These are phyloP conservation scores for Sycophila sp. DNA, from an alignment of 1,140 invertebrate species.

Conservation along the genomic window DNA sequence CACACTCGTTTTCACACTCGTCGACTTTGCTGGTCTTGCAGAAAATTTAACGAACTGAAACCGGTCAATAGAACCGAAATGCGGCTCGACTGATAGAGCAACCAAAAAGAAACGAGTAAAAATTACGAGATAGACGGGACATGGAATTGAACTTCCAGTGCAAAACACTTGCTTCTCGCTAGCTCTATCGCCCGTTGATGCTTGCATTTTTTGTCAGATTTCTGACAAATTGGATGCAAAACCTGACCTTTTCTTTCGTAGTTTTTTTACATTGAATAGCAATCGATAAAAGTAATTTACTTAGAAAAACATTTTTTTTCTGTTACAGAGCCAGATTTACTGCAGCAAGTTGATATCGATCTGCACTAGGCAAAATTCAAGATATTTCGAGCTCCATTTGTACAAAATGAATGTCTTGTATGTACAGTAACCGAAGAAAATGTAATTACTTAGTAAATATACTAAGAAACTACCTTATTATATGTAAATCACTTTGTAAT, in stretches of 20 bases:
- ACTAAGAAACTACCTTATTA: constrained; percentile 12
- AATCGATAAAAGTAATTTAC: too few species aligned
- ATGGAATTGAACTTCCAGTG: neutral
- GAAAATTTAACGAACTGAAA: neutral
- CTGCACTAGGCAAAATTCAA: constrained; percentile 50
- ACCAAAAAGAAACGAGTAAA: constrained; percentile 12
- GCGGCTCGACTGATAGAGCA: constrained; percentile 1
- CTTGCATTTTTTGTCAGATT: neutral
- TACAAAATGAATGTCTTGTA: constrained; percentile 40
- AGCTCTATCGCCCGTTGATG: neutral
- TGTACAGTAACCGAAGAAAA: constrained; percentile 33
- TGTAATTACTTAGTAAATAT: neutral
- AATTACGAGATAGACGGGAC: neutral
- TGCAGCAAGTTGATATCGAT: constrained; percentile 63
- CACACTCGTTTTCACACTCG: neutral
- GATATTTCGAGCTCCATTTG: neutral
- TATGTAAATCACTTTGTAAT: too few species aligned
- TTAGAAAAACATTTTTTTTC: constrained; percentile 19
- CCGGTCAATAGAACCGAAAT: neutral
- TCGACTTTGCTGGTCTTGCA: neutral
- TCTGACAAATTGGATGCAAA: too few species aligned
- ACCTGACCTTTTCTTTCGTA: too few species aligned
- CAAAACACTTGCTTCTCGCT: neutral
- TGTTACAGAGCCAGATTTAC: constrained; percentile 62
- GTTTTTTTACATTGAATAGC: neutral